Evolutionary conservation across 2,888 invertebrate species (phyloP).

Genomic region (Oxytorus armatus): DNA sequence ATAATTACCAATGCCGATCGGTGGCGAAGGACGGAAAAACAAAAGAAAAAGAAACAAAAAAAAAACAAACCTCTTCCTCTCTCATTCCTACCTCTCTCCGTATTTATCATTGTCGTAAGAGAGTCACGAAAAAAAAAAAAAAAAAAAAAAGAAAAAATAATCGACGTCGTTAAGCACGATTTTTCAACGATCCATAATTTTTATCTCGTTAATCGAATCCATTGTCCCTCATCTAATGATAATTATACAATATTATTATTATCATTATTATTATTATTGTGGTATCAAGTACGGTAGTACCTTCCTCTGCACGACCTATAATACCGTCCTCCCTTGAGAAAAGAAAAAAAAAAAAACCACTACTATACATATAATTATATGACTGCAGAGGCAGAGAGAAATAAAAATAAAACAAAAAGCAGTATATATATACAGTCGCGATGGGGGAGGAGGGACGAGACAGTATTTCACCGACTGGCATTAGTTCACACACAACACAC

Average conservation of each 20-base stretch:
- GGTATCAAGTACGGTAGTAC: constrained; percentile 56
- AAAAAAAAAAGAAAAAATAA: constrained; percentile 1
- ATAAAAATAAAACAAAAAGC: constrained; percentile 61
- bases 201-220: constrained; percentile 19
- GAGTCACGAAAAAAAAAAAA: background rate
- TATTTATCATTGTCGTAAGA: constrained; percentile 42
- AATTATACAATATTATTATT: constrained; percentile 21
- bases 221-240: background rate
- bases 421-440: constrained; percentile 70
- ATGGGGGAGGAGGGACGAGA: constrained; percentile 69
- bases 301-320: constrained; percentile 67
- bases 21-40: constrained; percentile 19
- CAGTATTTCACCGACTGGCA: constrained; percentile 82
- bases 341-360: constrained; percentile 12
- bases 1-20: constrained; percentile 39
- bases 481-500: constrained; percentile 63
- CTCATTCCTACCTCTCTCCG: constrained; percentile 61
- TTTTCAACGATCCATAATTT: constrained; percentile 10
- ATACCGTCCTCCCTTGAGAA: constrained; percentile 64
- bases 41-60: constrained; percentile 26
- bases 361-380: constrained; percentile 16
- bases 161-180: constrained; percentile 24
- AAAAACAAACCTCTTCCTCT: constrained; percentile 51
- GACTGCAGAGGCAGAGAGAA: background rate
- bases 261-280: constrained; percentile 38